These are phyloP conservation scores for Cheumatopsyche charites DNA, from an alignment of 1,140 invertebrate genomes.

Conservation along the genomic window DNA sequence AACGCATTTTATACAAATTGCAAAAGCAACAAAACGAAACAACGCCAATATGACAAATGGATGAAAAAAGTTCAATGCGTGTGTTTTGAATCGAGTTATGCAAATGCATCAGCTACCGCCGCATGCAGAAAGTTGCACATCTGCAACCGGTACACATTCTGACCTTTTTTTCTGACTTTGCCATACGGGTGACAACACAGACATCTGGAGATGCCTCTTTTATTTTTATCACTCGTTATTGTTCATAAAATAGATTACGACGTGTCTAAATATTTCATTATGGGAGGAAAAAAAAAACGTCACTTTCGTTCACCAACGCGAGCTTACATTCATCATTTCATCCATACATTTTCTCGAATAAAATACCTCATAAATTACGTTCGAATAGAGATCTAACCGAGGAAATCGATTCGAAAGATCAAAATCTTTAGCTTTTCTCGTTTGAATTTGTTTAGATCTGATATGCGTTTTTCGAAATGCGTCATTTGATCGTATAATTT, in stretches of 20 bases:
- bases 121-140: constrained; percentile 9
- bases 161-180: constrained; percentile 1
- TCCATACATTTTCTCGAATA: background rate
- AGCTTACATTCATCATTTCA: no score
- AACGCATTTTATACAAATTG: background rate
- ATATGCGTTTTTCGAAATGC: background rate
- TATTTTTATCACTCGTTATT: background rate
- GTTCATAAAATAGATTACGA: background rate
- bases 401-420: constrained; percentile 12
- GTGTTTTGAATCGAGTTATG: constrained; percentile 29
- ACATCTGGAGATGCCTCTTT: constrained; percentile 35
- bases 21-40: constrained; percentile 1
- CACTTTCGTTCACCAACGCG: no score
- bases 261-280: background rate
- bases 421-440: background rate
- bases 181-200: constrained; percentile 28
- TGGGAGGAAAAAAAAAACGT: no score
- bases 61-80: background rate
- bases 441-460: constrained; percentile 9
- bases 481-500: constrained; percentile 1
- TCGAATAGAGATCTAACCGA: constrained; percentile 9
- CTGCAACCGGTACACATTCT: background rate
- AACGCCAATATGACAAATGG: background rate
- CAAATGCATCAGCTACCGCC: background rate
- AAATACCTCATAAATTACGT: constrained; percentile 8